Evolutionary conservation across 1,140 invertebrate species (phyloP).

Genomic region (honey bee (Apis mellifera)): DNA sequence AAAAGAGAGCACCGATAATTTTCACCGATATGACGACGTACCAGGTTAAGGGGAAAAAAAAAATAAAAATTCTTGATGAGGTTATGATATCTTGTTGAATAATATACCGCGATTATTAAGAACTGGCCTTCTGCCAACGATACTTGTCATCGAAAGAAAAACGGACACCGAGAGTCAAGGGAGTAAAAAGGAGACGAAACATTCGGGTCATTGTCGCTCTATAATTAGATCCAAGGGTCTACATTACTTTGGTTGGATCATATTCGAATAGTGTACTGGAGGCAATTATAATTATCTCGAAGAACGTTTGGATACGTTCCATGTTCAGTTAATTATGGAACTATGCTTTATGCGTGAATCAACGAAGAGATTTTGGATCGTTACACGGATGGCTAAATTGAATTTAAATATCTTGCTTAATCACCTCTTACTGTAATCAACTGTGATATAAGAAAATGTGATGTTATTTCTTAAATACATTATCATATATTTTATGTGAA

Average conservation of each 20-base stretch:
- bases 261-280: neutral
- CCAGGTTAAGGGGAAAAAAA: slow-evolving; percentile 12
- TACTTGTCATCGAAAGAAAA: slow-evolving; percentile 35
- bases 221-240: slow-evolving; percentile 68
- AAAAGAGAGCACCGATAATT: too few relatives aligned
- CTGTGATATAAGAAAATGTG: too few relatives aligned
- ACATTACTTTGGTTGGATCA: neutral
- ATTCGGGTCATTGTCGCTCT: slow-evolving; percentile 79
- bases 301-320: slow-evolving; percentile 18
- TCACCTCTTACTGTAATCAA: too few relatives aligned
- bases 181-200: slow-evolving; percentile 12
- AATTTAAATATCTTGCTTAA: too few relatives aligned
- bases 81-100: slow-evolving; percentile 6
- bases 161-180: neutral
- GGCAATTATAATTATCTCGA: slow-evolving; percentile 16
- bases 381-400: too few relatives aligned
- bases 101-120: slow-evolving; percentile 2
- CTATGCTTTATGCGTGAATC: neutral
- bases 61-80: neutral
- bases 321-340: slow-evolving; percentile 5
- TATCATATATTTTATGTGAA: too few relatives aligned
- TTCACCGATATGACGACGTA: neutral
- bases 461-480: too few relatives aligned
- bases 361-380: neutral
- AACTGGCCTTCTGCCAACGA: slow-evolving; percentile 28